These are phyloP conservation scores for Diadromus collaris DNA, from an alignment of 2,888 invertebrate genomes.

Conservation along the genomic window DNA sequence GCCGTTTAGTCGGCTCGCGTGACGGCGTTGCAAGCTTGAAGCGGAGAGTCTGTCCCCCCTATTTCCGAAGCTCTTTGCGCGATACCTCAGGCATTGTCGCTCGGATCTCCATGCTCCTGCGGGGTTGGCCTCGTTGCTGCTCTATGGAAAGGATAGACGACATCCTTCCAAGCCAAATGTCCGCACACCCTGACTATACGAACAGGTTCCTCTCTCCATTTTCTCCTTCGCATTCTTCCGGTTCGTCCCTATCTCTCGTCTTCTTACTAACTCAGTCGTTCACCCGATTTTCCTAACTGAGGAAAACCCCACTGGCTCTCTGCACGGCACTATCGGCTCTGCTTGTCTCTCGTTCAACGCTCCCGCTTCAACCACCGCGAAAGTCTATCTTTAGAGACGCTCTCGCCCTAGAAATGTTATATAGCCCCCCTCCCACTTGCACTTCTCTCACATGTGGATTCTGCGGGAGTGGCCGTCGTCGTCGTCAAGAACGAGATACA, in stretches of 20 bases:
- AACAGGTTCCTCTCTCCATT: conserved; percentile 14
- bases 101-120: conserved; percentile 38
- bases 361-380: conserved; percentile 11
- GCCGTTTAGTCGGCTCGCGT: conserved; percentile 45
- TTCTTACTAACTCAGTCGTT: conserved; percentile 22
- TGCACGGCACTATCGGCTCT: not conserved
- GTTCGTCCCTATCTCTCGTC: conserved; percentile 21
- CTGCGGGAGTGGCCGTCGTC: conserved; percentile 44
- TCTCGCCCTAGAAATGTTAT: conserved; percentile 55
- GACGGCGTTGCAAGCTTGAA: conserved; percentile 23
- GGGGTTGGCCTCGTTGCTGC: conserved; percentile 15
- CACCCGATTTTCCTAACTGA: conserved; percentile 26
- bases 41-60: conserved; percentile 29
- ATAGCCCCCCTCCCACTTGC: conserved; percentile 45
- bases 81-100: conserved; percentile 53
- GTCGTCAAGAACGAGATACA: conserved; percentile 48
- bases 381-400: conserved; percentile 51
- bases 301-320: conserved; percentile 8
- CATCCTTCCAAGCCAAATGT: conserved; percentile 50
- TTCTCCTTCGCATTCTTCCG: conserved; percentile 5
- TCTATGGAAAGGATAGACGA: conserved; percentile 31
- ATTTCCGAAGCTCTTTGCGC: conserved; percentile 50
- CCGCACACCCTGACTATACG: conserved; percentile 6
- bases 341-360: conserved; percentile 12
- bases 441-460: conserved; percentile 51